These are phyloP conservation scores for Falco rusticolus DNA, from an alignment of 2,797 vertebrate species.

Conservation along the genomic window DNA sequence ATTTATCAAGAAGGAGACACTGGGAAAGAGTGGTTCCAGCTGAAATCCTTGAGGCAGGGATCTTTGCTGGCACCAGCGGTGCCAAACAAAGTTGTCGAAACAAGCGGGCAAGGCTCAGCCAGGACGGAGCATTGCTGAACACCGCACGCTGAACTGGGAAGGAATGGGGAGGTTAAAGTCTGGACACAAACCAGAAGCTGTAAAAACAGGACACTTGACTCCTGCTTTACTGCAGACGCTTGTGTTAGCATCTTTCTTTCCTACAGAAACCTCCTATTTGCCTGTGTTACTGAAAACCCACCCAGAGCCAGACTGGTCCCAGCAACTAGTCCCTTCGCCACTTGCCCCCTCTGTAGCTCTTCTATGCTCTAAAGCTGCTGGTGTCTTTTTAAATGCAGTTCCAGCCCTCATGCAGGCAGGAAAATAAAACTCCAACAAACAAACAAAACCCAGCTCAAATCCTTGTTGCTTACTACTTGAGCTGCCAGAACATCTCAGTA, in stretches of 20 bases:
- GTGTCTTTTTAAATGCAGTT: not conserved
- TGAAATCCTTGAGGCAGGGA: not conserved
- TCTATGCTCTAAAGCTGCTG: not conserved
- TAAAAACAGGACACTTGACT: not conserved
- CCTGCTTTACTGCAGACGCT: not conserved
- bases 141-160: fast-evolving
- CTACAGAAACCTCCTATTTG: not conserved
- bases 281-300: not conserved
- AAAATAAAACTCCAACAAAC: not conserved
- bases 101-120: not conserved
- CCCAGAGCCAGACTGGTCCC: not conserved
- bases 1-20: constrained; percentile 2
- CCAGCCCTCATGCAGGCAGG: not conserved
- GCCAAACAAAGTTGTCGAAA: not conserved
- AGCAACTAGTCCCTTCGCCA: not conserved
- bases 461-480: not conserved
- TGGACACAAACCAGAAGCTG: not conserved
- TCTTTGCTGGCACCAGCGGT: not conserved
- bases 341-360: not conserved
- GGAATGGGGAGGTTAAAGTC: not conserved
- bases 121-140: not conserved
- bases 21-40: not conserved
- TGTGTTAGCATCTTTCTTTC: not conserved
- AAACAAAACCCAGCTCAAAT: not conserved
- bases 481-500: not conserved